Evolutionary conservation across 2,888 invertebrate species (phyloP), one percentile per base, ranked within the genome.

Genomic region (Amphipoea lucens): DNA sequence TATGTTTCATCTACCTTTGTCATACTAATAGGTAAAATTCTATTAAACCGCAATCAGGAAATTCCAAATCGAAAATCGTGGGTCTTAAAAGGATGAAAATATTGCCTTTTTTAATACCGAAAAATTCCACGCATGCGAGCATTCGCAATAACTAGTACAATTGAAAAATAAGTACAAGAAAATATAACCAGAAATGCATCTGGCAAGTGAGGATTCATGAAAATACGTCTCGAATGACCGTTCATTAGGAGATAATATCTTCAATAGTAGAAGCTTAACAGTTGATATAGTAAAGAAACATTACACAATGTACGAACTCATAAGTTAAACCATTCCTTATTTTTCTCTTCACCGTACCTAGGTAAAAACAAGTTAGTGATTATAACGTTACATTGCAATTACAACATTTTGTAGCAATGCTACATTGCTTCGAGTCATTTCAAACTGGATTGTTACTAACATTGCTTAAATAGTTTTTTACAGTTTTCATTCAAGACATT

Each of bases 381-480:
- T 81, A 79, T 48, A 73, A 60, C 42, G 74, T 74, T 60, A 36
- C 42, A 74, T 60, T 60, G 48, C 20, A 82, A 73, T 76, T 63
- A 45, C 54, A 51, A 62, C 45, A 83, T 63, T 68, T 57, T 54
- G 83, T 62, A 77, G 62, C 80, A 54, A 83, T 62, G 29, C 68
- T 63, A 68, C 77, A 68, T 76, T 63, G 62, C 83, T 63, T 68
- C 62, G 0, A 57, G 68, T 40, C 29, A 68, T 77, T 83, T 23
- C 40, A 76, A 80, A 83, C 77, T 76, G 77, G 80, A 68, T 68
- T 83, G 9, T 76, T 54, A 17, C 83, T 68, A 54, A 67, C 54
- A 62, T 82, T 57, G 45, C 62, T 63, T 48, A 62, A 54, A 81
- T 65, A 12, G 40, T 54, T 76, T 72, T 78, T 76, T 83, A 68